Percentiles rank a stretch among this genome's conserved stretches.
These are phyloP conservation scores for Epizoanthus illoricatus DNA, from an alignment of 92 coral and sea anemone species.

Conservation along the genomic window DNA sequence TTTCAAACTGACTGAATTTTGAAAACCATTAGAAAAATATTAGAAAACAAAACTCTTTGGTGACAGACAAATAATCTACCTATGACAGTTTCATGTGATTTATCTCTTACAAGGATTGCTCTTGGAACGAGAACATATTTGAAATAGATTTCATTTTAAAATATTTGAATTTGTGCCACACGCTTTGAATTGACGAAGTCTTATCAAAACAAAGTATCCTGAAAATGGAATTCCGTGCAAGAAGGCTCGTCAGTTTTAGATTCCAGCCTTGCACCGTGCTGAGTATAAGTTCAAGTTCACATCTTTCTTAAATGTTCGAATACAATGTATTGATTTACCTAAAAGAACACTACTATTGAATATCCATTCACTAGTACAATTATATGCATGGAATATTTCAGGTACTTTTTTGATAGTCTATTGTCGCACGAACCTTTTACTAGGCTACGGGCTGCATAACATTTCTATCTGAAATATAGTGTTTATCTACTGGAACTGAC, in stretches of 20 bases:
- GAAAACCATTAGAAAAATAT: too few relatives aligned
- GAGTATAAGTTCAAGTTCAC: conserved; percentile 34
- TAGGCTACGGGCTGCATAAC: too few relatives aligned
- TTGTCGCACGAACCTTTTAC: neutral
- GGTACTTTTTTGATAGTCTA: too few relatives aligned
- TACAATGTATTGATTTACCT: neutral
- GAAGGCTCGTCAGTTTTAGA: neutral
- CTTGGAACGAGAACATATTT: neutral
- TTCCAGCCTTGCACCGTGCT: conserved; percentile 36
- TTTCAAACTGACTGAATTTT: too few relatives aligned
- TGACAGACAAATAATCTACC: too few relatives aligned
- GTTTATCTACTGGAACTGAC: neutral
- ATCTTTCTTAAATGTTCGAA: neutral
- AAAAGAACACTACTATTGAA: neutral
- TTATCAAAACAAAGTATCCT: neutral
- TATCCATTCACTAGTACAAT: neutral
- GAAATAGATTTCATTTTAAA: neutral
- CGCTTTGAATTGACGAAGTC: neutral
- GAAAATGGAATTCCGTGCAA: conserved; percentile 9
- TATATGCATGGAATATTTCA: too few relatives aligned
- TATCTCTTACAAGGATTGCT: neutral
- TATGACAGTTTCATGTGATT: neutral
- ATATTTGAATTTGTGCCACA: neutral
- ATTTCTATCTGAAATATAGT: neutral
- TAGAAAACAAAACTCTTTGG: too few relatives aligned